phyloP scores from a whole-genome alignment of 2,113 vertebrate genomes.

The Amblyopsis rosae region DNA sequence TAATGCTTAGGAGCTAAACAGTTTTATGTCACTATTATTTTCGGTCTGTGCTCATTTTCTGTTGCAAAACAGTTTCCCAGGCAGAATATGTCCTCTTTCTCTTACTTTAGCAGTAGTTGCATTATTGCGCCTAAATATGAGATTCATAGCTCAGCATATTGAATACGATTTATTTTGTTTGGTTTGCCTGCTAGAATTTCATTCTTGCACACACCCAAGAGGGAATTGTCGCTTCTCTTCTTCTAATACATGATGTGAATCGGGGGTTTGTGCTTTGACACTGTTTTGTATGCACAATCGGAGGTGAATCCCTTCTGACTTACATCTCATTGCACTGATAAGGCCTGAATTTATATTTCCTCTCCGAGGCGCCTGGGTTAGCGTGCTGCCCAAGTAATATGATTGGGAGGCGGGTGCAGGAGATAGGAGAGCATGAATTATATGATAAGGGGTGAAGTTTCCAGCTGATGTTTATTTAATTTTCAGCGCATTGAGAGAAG shows the following conservation, averaged over 20 bases:
- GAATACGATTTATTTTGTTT: slow-evolving; percentile 12
- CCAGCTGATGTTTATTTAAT: slow-evolving; percentile 39
- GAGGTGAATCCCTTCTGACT: slow-evolving; percentile 41
- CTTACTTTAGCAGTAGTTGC: not conserved
- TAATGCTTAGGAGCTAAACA: slow-evolving; percentile 16
- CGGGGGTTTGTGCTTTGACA: slow-evolving; percentile 23
- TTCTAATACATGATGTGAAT: slow-evolving; percentile 28
- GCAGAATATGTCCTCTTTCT: not conserved
- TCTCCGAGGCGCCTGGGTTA: not conserved
- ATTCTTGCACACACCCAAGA: not conserved
- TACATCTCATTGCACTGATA: slow-evolving; percentile 60
- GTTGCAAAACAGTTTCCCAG: not conserved
- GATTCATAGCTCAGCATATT: slow-evolving; percentile 12
- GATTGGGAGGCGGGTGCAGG: slow-evolving; percentile 15
- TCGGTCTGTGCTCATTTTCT: slow-evolving; percentile 5
- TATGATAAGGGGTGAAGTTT: slow-evolving; percentile 45
- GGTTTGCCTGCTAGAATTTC: slow-evolving; percentile 3
- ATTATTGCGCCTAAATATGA: not conserved
- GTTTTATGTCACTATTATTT: not conserved
- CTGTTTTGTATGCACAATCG: slow-evolving; percentile 16
- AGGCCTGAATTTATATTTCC: slow-evolving; percentile 43
- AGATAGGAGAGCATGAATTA: slow-evolving; percentile 45
- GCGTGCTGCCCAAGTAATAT: not conserved
- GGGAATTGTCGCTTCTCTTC: slow-evolving; percentile 9
- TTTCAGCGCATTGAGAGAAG: slow-evolving; percentile 42